phyloP scores from a whole-genome alignment of 1,140 invertebrate species.

The Euwallacea similis region DNA sequence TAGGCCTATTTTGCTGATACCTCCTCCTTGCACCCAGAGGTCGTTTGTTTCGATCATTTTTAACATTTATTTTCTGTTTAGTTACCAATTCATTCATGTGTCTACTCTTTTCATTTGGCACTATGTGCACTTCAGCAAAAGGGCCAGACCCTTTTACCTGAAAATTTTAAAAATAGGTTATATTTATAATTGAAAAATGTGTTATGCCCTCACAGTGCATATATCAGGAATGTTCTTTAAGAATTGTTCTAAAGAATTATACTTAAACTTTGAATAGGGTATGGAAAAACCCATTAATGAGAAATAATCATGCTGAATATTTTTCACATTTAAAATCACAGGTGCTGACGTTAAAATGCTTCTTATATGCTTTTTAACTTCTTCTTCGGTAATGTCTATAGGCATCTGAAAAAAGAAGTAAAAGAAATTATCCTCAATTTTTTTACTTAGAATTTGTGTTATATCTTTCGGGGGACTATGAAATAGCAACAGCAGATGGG shows the following conservation, averaged over 20 bases:
- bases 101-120: slow-evolving; percentile 24
- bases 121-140: slow-evolving; percentile 21
- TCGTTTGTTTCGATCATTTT: neutral
- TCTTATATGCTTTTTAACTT: slow-evolving; percentile 27
- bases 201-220: slow-evolving; percentile 21
- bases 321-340: slow-evolving; percentile 19
- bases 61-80: slow-evolving; percentile 21
- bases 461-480: no score
- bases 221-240: slow-evolving; percentile 35
- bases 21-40: neutral
- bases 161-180: slow-evolving; percentile 3
- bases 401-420: slow-evolving; percentile 10
- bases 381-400: slow-evolving; percentile 5
- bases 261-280: slow-evolving; percentile 27
- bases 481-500: no score
- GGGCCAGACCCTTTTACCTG: slow-evolving; percentile 30
- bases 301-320: slow-evolving; percentile 28
- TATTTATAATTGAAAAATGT: neutral
- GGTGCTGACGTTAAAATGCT: slow-evolving; percentile 33
- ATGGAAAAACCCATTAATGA: slow-evolving; percentile 26
- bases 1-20: neutral
- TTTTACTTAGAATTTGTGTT: no score
- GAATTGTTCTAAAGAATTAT: slow-evolving; percentile 37
- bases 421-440: no score
- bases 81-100: slow-evolving; percentile 35